These are phyloP conservation scores for Phragmatobia fuliginosa DNA, from an alignment of 2,888 invertebrate genomes.

Conservation along the genomic window DNA sequence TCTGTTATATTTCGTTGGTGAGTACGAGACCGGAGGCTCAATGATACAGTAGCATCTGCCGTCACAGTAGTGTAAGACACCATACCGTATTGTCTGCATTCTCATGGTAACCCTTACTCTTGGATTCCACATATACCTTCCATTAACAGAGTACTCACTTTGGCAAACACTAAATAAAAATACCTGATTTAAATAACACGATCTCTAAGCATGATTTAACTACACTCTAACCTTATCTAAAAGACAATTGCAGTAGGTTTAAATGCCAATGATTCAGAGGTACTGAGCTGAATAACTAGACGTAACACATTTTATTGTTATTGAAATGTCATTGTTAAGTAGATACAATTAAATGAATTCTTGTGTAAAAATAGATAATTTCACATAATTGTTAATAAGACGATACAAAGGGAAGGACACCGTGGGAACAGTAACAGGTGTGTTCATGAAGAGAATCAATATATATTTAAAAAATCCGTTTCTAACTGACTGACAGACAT, in stretches of 20 bases:
- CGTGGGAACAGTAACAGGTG: constrained; percentile 79
- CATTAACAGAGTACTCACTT: no score
- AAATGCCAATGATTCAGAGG: constrained; percentile 5
- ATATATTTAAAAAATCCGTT: no score
- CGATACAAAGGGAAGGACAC: constrained; percentile 65
- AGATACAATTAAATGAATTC: constrained; percentile 40
- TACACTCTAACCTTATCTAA: background rate
- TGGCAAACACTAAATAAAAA: no score
- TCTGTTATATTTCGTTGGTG: no score
- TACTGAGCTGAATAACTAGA: background rate
- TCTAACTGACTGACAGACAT: no score
- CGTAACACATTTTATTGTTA: constrained; percentile 23
- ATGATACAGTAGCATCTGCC: no score
- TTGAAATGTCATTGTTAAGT: constrained; percentile 24
- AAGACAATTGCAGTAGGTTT: background rate
- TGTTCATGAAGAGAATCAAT: constrained; percentile 56
- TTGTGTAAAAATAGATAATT: constrained; percentile 58
- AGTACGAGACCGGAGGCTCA: no score
- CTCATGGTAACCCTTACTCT: no score
- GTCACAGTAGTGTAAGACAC: no score
- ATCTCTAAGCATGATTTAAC: background rate
- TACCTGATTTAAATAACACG: no score
- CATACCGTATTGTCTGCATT: no score
- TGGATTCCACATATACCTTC: no score
- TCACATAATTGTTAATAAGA: constrained; percentile 71